Base-by-base conservation (phyloP, 2,888 invertebrate genomes). In the Drosophila cracens region DNA sequence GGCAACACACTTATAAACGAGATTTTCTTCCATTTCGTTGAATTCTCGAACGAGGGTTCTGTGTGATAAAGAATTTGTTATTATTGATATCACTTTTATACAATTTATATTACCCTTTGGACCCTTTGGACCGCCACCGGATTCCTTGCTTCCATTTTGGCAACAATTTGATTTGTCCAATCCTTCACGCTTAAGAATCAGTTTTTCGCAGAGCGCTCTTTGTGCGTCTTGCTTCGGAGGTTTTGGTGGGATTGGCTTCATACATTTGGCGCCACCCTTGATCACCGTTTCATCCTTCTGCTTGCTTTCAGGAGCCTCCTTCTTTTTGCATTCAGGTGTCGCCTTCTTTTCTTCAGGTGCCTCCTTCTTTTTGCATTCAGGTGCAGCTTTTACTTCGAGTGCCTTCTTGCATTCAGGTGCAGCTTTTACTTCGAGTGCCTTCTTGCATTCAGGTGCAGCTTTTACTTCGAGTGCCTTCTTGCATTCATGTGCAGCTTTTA, bases 1-100 rank as follows among this genome's bases (percentile, higher is more conserved):
- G 83, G 83, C n/a, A 83, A 13, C 0, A 58, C 74, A 11, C 65
- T 64, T 38, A 56, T 58, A 1, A 81, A 11, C 0, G 83, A 51
- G 10, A 79, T 66, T 18, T 25, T 85, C 11, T 27, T 48, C 85
- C 85, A 83, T 8, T 25, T 29, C 0, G 38, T 64, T 3, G 77
- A 27, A 3, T 67, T n/a, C 16, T 57, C 13, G 16, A 18, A 13
- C 3, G 38, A 16, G 6, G 69, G 21, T 13, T 18, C 77, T 76
- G 38, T 4, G 29, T 11, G 18, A 21, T 57, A n/a, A 18, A 13
- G 11, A n/a, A 27, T 7, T 7, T 43, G 21, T n/a, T 8, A 33
- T 6, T 40, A 27, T n/a, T 8, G 6, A 34, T 57, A 16, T n/a
- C 2, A 18, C 16, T 11, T 18, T 56, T 25, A 25, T 16, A 46